Evolutionary conservation across 2,113 vertebrate genomes (phyloP).

Genomic region (Nematolebias whitei): DNA sequence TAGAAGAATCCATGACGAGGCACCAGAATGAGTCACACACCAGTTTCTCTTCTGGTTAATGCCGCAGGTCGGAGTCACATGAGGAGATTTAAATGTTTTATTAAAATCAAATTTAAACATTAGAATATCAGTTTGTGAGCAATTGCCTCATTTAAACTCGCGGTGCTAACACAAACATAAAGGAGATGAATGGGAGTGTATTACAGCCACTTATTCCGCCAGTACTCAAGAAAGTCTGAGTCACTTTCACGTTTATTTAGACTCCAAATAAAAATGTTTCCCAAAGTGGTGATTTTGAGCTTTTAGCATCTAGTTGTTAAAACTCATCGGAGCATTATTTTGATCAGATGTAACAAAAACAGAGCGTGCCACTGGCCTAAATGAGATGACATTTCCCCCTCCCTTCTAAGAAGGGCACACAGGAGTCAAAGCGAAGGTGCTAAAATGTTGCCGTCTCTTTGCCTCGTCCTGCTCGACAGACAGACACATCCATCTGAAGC

Average conservation of each 20-base stretch:
- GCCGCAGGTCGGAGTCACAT: slow-evolving; percentile 19
- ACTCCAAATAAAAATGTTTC: slow-evolving; percentile 65
- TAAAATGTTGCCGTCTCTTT: slow-evolving; percentile 38
- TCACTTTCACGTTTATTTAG: slow-evolving; percentile 36
- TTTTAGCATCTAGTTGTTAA: slow-evolving; percentile 72
- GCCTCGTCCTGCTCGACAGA: slow-evolving; percentile 32
- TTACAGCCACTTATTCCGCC: slow-evolving; percentile 12
- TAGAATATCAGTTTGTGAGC: slow-evolving; percentile 11
- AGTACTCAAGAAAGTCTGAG: slow-evolving; percentile 1
- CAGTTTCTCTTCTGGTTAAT: slow-evolving; percentile 12
- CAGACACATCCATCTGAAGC: slow-evolving; percentile 55
- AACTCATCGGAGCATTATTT: slow-evolving; percentile 54
- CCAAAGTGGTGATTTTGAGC: slow-evolving; percentile 70
- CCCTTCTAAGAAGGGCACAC: slow-evolving; percentile 68
- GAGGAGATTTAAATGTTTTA: slow-evolving; percentile 3
- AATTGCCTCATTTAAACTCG: slow-evolving; percentile 15
- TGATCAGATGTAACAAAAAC: slow-evolving; percentile 55
- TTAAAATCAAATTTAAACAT: slow-evolving; percentile 16
- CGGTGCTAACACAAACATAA: slow-evolving; percentile 35
- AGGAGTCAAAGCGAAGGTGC: slow-evolving; percentile 51
- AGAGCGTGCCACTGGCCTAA: slow-evolving; percentile 69
- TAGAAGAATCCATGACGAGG: slow-evolving; percentile 51
- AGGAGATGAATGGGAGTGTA: slow-evolving; percentile 12
- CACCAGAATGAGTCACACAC: slow-evolving; percentile 53
- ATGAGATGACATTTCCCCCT: slow-evolving; percentile 73